Conservation (phyloP, 2,888 invertebrate species). For the Drosophila maculinotata region DNA sequence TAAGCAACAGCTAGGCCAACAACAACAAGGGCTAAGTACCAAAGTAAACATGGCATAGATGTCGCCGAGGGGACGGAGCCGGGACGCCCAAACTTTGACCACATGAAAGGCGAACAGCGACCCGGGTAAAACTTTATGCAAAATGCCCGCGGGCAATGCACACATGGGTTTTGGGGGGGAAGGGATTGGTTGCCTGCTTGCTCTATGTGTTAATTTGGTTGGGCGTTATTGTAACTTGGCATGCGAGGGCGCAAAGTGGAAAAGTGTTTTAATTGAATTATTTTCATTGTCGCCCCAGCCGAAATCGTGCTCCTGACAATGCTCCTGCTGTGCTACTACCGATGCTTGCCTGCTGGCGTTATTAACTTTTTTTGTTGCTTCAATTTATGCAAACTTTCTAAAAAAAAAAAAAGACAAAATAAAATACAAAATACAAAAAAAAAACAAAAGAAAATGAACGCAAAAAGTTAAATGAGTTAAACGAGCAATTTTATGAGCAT, state of each 20-base stretch:
- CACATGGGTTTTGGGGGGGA: conserved; percentile 18
- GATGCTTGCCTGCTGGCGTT: conserved; percentile 52
- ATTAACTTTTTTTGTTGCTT: conserved; percentile 69
- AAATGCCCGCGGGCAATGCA: conserved; percentile 69
- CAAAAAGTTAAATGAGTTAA: conserved; percentile 82
- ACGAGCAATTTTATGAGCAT: conserved; percentile 81
- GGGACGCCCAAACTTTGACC: conserved; percentile 61
- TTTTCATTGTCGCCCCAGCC: conserved; percentile 79
- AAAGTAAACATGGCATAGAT: conserved; percentile 81
- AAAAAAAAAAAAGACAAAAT: conserved; percentile 27
- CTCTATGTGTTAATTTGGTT: conserved; percentile 79
- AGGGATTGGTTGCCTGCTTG: conserved; percentile 5
- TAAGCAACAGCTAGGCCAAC: conserved; percentile 57
- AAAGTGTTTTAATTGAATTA: conserved; percentile 85
- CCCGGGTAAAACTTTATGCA: conserved; percentile 62
- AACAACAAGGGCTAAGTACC: conserved; percentile 67
- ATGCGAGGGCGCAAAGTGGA: conserved; percentile 76
- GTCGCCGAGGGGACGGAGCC: conserved; percentile 46
- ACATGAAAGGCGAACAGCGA: conserved; percentile 63
- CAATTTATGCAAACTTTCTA: conserved; percentile 77
- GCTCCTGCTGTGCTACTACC: conserved; percentile 30
- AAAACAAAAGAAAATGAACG: conserved; percentile 44
- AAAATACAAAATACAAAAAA: conserved; percentile 32
- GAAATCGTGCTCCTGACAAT: conserved; percentile 24
- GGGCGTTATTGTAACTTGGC: conserved; percentile 83